These are phyloP conservation scores for Anticlea derivata DNA, from an alignment of 2,888 invertebrate species.

Conservation along the genomic window DNA sequence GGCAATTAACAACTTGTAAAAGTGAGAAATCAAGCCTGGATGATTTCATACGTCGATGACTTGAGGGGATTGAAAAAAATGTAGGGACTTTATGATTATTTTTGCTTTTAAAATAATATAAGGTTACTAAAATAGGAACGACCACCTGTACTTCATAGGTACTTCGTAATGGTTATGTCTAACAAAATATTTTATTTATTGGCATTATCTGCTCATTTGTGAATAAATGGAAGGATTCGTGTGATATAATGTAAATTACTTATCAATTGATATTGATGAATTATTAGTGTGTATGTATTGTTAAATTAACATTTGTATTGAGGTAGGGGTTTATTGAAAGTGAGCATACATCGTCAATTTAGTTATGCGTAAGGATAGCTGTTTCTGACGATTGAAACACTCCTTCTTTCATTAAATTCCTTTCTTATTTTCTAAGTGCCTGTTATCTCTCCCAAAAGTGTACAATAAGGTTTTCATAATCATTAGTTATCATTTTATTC, in stretches of 20 bases:
- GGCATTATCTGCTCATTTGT: constrained; percentile 49
- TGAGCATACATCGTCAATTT: background rate
- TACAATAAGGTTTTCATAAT: constrained; percentile 49
- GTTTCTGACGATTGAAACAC: background rate
- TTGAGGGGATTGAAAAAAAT: background rate
- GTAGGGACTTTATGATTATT: background rate
- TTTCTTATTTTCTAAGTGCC: constrained; percentile 42
- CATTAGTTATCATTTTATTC: background rate
- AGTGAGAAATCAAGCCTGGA: too few relatives aligned
- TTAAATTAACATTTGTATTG: constrained; percentile 52
- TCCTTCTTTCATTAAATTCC: constrained; percentile 8
- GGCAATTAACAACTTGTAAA: background rate
- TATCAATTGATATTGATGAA: constrained; percentile 58
- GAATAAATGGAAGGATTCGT: constrained; percentile 60
- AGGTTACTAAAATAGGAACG: constrained; percentile 19
- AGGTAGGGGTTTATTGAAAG: constrained; percentile 2
- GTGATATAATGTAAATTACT: constrained; percentile 78
- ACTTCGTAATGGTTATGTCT: constrained; percentile 24
- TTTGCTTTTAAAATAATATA: background rate
- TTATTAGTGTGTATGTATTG: constrained; percentile 53
- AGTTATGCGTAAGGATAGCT: too few relatives aligned
- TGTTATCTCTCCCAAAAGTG: constrained; percentile 65
- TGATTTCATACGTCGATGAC: background rate
- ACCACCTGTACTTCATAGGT: constrained; percentile 46
- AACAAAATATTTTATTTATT: constrained; percentile 55